These are phyloP conservation scores for Pangasius djambal DNA, from an alignment of 2,797 vertebrate species.

Conservation along the genomic window DNA sequence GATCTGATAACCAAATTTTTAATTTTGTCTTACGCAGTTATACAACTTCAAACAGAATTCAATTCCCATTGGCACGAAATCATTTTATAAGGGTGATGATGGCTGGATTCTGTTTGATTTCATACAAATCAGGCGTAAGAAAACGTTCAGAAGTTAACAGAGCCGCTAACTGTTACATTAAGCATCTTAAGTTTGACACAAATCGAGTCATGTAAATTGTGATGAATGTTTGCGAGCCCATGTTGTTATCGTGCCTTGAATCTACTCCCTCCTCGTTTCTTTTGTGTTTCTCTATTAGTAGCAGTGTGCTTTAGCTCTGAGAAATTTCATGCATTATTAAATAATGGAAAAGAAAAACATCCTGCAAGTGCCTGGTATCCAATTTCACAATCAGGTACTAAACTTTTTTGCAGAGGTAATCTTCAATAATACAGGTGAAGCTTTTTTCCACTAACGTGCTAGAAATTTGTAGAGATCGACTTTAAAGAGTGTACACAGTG, in stretches of 20 bases:
- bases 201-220: not conserved
- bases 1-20: not conserved
- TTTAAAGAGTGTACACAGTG: not conserved
- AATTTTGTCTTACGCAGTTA: not conserved
- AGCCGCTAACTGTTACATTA: too few species aligned
- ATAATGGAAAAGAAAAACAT: slow-evolving; percentile 16
- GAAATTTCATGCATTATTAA: slow-evolving; percentile 26
- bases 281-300: not conserved
- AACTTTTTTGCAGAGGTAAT: not conserved
- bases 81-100: not conserved
- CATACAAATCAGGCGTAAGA: not conserved
- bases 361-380: not conserved
- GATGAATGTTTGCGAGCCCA: not conserved
- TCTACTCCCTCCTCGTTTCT: not conserved
- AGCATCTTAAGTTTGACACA: not conserved
- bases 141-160: not conserved
- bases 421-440: not conserved
- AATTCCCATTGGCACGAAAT: not conserved
- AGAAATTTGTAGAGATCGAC: not conserved
- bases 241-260: too few species aligned
- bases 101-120: not conserved
- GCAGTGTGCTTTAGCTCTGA: not conserved
- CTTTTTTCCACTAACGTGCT: not conserved
- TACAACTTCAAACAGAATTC: not conserved
- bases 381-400: slow-evolving; percentile 11